phyloP scores from a whole-genome alignment of 2,888 invertebrate species.

The Orchesella flavescens region DNA sequence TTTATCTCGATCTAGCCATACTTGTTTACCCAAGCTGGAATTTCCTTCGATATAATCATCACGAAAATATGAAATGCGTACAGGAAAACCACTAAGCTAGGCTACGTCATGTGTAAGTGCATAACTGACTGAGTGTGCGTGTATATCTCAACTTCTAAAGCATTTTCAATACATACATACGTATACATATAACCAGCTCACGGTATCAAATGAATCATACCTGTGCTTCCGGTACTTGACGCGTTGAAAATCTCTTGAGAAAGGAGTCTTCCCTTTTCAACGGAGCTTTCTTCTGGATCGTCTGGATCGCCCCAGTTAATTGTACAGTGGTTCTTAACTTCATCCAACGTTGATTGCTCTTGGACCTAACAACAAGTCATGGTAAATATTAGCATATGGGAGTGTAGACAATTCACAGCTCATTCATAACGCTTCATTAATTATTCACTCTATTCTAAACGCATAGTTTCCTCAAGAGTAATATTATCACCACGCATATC shows the following conservation, averaged over 20 bases:
- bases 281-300: slow-evolving; percentile 87
- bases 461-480: too few species aligned
- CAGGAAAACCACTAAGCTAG: too few species aligned
- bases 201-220: slow-evolving; percentile 74
- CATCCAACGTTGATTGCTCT: slow-evolving; percentile 96
- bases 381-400: background rate
- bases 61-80: too few species aligned
- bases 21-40: too few species aligned
- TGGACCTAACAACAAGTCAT: slow-evolving; percentile 81
- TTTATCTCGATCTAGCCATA: too few species aligned
- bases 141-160: background rate
- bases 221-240: slow-evolving; percentile 91
- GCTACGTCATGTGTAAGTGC: background rate
- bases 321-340: slow-evolving; percentile 95
- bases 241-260: slow-evolving; percentile 92
- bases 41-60: too few species aligned
- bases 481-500: too few species aligned
- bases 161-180: background rate
- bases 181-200: background rate
- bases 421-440: background rate
- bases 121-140: background rate
- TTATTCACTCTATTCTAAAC: too few species aligned
- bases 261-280: slow-evolving; percentile 94
- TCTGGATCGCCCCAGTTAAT: slow-evolving; percentile 86
- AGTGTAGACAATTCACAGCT: background rate